Conservation (phyloP, 2,797 vertebrate genomes). For the Meriones psammophilus region DNA sequence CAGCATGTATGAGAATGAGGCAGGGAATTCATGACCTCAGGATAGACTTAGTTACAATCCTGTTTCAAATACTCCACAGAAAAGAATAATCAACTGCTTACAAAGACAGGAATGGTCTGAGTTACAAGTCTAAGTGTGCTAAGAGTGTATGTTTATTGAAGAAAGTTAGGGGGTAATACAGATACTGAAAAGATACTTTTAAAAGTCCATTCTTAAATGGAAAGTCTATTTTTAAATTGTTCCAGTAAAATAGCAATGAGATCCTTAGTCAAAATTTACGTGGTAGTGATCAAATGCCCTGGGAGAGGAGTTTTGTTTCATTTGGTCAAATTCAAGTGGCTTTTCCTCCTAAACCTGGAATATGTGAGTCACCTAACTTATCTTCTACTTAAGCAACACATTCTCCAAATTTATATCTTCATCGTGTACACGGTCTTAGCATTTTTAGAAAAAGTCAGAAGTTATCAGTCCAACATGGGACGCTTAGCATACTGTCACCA, state of each 20-base stretch:
- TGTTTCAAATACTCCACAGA: neutral
- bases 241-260: constrained; percentile 24
- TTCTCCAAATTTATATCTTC: constrained; percentile 13
- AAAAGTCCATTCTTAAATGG: constrained; percentile 18
- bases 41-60: neutral
- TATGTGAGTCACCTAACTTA: neutral
- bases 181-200: constrained; percentile 13
- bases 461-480: neutral
- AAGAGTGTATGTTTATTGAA: neutral
- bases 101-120: neutral
- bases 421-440: neutral
- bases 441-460: constrained; percentile 46
- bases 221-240: constrained; percentile 20
- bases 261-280: constrained; percentile 18
- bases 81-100: neutral
- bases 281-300: neutral
- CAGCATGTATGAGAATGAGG: neutral
- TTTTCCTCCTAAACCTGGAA: neutral
- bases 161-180: neutral
- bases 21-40: neutral
- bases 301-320: neutral
- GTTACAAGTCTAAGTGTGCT: neutral
- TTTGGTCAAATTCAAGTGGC: constrained; percentile 12
- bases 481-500: neutral
- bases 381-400: constrained; percentile 41